These are phyloP conservation scores for Dromaius novaehollandiae DNA, from an alignment of 2,113 vertebrate genomes.

Conservation along the genomic window DNA sequence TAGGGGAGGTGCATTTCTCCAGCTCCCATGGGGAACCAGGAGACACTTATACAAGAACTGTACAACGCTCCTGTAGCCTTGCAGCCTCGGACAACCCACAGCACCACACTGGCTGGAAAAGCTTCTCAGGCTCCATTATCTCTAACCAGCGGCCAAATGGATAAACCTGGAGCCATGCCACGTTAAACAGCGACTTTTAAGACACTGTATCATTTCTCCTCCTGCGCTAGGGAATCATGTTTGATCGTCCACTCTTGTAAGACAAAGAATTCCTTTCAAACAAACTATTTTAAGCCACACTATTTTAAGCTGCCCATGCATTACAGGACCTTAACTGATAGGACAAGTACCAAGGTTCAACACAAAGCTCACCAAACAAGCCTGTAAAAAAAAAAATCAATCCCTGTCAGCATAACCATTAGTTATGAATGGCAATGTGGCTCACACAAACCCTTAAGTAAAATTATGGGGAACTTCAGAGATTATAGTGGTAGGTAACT, in stretches of 20 bases:
- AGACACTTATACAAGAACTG: neutral
- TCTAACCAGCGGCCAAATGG: neutral
- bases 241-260: neutral
- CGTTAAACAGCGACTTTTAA: constrained; percentile 4
- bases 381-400: neutral
- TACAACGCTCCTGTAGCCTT: neutral
- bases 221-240: neutral
- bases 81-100: neutral
- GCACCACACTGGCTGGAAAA: neutral
- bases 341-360: neutral
- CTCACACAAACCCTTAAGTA: neutral
- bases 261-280: neutral
- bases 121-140: neutral
- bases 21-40: neutral
- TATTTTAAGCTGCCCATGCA: neutral
- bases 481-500: neutral
- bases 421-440: neutral
- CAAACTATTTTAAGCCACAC: constrained; percentile 21
- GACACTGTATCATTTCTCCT: neutral
- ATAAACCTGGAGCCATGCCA: constrained; percentile 1
- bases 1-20: neutral
- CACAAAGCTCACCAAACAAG: neutral
- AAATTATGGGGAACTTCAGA: neutral
- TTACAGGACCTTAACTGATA: neutral
- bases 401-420: neutral